Conservation (phyloP, 2,113 vertebrate genomes). For the Strix aluco region DNA sequence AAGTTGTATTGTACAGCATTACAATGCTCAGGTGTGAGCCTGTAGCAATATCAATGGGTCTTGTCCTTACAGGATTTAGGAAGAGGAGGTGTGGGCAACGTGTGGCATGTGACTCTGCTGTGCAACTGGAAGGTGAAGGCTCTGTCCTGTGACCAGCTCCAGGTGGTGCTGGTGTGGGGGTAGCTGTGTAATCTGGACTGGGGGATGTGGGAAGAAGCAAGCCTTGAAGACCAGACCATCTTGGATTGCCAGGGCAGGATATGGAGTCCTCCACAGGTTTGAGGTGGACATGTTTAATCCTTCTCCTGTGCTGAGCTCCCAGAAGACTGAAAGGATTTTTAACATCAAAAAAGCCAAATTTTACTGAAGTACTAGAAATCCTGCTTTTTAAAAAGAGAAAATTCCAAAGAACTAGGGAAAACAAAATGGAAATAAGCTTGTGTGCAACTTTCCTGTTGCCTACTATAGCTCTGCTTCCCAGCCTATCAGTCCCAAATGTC, state of each 20-base stretch:
- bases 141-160: neutral
- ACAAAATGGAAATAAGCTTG: neutral
- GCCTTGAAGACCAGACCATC: neutral
- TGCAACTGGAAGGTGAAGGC: neutral
- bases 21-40: rapidly evolving
- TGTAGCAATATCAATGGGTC: neutral
- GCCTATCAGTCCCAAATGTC: neutral
- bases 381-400: neutral
- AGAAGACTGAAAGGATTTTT: neutral
- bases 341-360: neutral
- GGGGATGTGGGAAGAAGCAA: neutral
- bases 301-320: neutral
- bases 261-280: neutral
- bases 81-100: neutral
- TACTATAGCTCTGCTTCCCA: rapidly evolving
- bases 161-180: neutral
- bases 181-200: rapidly evolving
- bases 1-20: neutral
- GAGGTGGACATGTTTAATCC: neutral
- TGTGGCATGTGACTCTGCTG: neutral
- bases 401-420: neutral
- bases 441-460: neutral
- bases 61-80: neutral
- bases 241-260: neutral
- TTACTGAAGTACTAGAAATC: neutral